Percentiles rank a stretch among this genome's conserved stretches.
phyloP scores from a whole-genome alignment of 2,113 vertebrate genomes.

The Oceanodroma tethys region DNA sequence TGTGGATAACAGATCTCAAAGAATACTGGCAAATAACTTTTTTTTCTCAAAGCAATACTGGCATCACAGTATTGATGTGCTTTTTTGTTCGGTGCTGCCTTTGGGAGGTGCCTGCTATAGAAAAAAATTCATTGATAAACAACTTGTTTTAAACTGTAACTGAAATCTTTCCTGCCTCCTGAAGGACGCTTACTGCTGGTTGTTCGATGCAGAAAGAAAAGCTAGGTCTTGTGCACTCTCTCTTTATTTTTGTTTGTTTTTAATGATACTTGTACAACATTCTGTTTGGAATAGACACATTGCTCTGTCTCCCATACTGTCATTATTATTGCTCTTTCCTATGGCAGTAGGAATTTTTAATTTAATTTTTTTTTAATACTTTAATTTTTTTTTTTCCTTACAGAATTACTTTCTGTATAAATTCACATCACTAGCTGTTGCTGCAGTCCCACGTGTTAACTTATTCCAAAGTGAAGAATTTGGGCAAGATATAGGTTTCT shows the following conservation, averaged over 20 bases:
- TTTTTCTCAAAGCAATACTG: background rate
- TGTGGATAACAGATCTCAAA: background rate
- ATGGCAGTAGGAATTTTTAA: background rate
- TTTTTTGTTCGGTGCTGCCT: background rate
- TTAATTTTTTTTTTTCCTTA: background rate
- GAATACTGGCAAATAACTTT: background rate
- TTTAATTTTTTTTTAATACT: background rate
- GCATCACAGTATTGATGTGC: background rate
- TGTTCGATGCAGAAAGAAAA: background rate
- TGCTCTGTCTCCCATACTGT: background rate
- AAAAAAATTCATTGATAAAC: background rate
- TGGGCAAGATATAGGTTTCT: background rate
- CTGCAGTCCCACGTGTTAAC: background rate
- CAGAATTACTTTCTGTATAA: background rate
- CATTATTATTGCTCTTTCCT: background rate
- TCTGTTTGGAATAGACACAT: background rate
- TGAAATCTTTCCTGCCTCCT: background rate
- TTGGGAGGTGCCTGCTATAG: background rate
- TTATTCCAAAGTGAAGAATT: background rate
- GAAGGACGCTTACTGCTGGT: background rate
- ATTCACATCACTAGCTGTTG: background rate
- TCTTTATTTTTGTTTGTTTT: background rate
- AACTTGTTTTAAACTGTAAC: background rate
- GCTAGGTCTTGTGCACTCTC: background rate
- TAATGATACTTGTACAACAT: background rate